Percentiles rank a stretch among this genome's conserved stretches.
Conservation (phyloP, 1,140 invertebrate species). For the Nasonia giraulti region DNA sequence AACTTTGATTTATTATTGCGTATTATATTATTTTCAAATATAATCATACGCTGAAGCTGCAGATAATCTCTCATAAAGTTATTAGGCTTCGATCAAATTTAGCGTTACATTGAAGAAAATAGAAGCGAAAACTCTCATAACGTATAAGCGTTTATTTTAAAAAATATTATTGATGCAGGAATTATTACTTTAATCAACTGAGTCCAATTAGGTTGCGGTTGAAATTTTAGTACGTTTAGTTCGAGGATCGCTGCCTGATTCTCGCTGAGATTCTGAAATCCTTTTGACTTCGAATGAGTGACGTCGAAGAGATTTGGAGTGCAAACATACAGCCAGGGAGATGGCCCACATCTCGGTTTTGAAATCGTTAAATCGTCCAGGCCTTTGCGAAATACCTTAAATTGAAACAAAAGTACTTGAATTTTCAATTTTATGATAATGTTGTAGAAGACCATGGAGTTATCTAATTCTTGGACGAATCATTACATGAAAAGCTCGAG, state of each 20-base stretch:
- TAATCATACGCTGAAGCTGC: no score
- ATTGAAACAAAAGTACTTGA: background rate
- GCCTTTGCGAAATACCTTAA: constrained; percentile 77
- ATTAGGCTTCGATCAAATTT: no score
- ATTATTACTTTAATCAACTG: constrained; percentile 80
- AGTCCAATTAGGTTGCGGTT: constrained; percentile 85
- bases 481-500: no score
- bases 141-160: no score
- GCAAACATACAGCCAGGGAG: constrained; percentile 81
- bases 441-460: no score
- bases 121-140: no score
- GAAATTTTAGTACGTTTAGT: constrained; percentile 81
- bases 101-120: no score
- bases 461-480: no score
- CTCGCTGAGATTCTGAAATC: constrained; percentile 66
- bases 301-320: constrained; percentile 77
- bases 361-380: constrained; percentile 75
- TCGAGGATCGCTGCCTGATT: constrained; percentile 80
- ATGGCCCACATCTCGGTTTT: constrained; percentile 74
- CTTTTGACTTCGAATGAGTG: constrained; percentile 13
- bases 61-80: no score
- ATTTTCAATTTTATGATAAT: no score
- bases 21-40: no score
- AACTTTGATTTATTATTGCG: no score
- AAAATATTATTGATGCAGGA: background rate